These are phyloP conservation scores for Aporophyla nigra DNA, from an alignment of 2,888 invertebrate species.

Conservation along the genomic window DNA sequence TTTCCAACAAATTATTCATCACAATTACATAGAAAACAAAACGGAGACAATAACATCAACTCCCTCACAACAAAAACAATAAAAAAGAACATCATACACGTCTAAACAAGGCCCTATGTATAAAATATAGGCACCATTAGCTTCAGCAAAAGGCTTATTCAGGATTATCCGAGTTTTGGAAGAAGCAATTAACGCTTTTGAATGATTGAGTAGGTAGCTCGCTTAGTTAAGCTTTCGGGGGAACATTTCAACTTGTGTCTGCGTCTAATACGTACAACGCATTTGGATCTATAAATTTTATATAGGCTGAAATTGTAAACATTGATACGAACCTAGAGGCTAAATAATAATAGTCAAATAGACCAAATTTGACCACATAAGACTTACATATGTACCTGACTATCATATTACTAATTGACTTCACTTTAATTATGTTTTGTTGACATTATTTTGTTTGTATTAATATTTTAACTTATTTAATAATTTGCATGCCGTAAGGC, in stretches of 20 bases:
- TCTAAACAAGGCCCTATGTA: conserved; percentile 56
- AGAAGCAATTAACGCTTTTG: conserved; percentile 84
- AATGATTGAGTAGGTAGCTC: conserved; percentile 81
- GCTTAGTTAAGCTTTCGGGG: conserved; percentile 76
- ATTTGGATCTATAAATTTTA: conserved; percentile 66
- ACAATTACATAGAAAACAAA: neutral
- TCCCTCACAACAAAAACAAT: conserved; percentile 1
- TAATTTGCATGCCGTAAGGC: too few species aligned
- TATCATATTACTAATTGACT: too few species aligned
- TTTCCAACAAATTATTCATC: neutral
- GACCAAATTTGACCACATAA: too few species aligned
- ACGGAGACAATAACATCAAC: neutral
- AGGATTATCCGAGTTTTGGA: conserved; percentile 83
- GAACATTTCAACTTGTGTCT: conserved; percentile 73
- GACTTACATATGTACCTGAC: too few species aligned
- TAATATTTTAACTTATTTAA: too few species aligned
- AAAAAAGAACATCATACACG: conserved; percentile 44
- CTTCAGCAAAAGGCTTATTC: conserved; percentile 74
- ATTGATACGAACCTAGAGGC: neutral
- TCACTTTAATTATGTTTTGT: too few species aligned
- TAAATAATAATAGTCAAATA: neutral
- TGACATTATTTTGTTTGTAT: too few species aligned
- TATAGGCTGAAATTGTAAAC: conserved; percentile 55
- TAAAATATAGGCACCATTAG: conserved; percentile 67
- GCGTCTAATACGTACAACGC: conserved; percentile 64